These are phyloP conservation scores for Xenentodon cancila DNA, from an alignment of 2,797 vertebrate genomes.

Conservation along the genomic window DNA sequence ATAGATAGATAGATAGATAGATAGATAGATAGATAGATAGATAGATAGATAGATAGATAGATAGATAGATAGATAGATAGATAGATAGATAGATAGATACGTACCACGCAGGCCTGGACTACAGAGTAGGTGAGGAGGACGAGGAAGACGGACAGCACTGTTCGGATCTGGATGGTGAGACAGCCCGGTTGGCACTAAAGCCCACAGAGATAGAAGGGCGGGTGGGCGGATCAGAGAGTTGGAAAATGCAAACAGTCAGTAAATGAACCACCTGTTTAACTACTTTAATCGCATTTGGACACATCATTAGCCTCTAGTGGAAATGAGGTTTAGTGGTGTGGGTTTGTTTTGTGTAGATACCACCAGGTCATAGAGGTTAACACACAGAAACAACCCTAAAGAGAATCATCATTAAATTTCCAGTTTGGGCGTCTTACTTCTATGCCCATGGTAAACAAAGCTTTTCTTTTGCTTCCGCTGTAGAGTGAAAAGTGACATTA, in stretches of 20 bases:
- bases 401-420: too few relatives aligned
- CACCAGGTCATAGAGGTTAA: neutral
- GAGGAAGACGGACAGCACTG: slow-evolving; percentile 90
- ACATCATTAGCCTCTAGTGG: slow-evolving; percentile 57
- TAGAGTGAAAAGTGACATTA: neutral
- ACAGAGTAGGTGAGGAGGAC: slow-evolving; percentile 93
- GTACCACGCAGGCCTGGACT: slow-evolving; percentile 96
- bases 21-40: too few relatives aligned
- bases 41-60: too few relatives aligned
- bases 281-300: slow-evolving; percentile 44
- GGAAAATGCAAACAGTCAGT: slow-evolving; percentile 14
- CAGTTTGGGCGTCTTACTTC: too few relatives aligned
- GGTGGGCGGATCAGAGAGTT: neutral
- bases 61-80: too few relatives aligned
- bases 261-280: slow-evolving; percentile 56
- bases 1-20: too few relatives aligned
- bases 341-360: slow-evolving; percentile 17
- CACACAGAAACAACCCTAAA: too few relatives aligned
- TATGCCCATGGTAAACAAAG: too few relatives aligned
- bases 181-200: slow-evolving; percentile 95
- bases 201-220: slow-evolving; percentile 6
- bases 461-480: neutral
- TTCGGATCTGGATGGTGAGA: slow-evolving; percentile 97
- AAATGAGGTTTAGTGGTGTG: slow-evolving; percentile 35
- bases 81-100: slow-evolving; percentile 47